Conservation (phyloP, 2,888 invertebrate genomes). For the Pilophorus perplexus region DNA sequence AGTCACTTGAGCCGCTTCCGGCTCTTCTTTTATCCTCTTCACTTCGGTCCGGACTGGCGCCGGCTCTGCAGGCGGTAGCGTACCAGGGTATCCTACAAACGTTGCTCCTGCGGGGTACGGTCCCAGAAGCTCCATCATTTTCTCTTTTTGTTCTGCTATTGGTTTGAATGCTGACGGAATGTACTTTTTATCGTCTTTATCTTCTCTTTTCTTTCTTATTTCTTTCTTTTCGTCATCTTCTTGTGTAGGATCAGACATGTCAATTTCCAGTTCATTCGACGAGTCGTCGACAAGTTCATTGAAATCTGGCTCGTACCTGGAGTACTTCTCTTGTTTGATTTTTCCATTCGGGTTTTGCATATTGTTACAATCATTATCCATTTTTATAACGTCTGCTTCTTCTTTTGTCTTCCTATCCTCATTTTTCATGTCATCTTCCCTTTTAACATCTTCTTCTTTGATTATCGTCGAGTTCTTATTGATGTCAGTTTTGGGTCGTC, state of each 20-base stretch:
- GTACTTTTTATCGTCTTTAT: constrained; percentile 53
- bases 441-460: constrained; percentile 38
- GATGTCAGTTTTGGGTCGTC: constrained; percentile 44
- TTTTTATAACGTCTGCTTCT: constrained; percentile 53
- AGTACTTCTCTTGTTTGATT: constrained; percentile 48
- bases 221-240: constrained; percentile 63
- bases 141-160: constrained; percentile 62
- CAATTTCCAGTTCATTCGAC: constrained; percentile 74
- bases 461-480: constrained; percentile 45
- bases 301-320: constrained; percentile 70
- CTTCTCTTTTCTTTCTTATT: constrained; percentile 53
- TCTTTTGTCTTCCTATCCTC: constrained; percentile 50
- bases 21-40: constrained; percentile 54
- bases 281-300: constrained; percentile 71
- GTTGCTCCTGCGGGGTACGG: constrained; percentile 69
- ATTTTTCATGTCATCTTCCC: constrained; percentile 57
- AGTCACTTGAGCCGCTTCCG: constrained; percentile 48
- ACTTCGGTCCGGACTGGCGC: constrained; percentile 52
- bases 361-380: constrained; percentile 56
- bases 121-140: constrained; percentile 57
- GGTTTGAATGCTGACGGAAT: constrained; percentile 78
- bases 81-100: constrained; percentile 61
- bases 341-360: constrained; percentile 54
- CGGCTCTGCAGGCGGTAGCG: constrained; percentile 39
- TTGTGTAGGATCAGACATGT: constrained; percentile 70